A percentile compares a stretch with the other conserved stretches of the same genome.
Evolutionary conservation across 2,888 invertebrate genomes (phyloP).

Genomic region (Cephus runcator): DNA sequence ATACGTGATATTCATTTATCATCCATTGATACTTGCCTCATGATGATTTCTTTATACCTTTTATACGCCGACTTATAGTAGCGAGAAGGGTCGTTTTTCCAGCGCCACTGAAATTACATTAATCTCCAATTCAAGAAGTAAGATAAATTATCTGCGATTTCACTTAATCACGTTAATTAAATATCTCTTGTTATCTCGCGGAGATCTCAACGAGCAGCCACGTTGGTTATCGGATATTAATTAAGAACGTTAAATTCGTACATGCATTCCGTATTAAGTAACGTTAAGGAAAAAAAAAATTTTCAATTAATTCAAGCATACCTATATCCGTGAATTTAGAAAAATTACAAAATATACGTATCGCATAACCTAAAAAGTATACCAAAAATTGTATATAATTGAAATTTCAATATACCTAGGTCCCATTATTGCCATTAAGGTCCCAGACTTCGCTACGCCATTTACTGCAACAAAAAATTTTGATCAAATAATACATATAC

Average conservation of each 20-base stretch:
- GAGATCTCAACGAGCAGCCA: neutral
- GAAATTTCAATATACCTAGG: constrained; percentile 68
- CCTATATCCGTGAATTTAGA: too few species aligned
- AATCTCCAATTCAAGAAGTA: neutral
- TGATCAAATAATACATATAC: neutral
- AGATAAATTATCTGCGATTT: neutral
- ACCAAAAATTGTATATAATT: too few species aligned
- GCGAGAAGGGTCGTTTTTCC: constrained; percentile 82
- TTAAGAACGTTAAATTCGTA: too few species aligned
- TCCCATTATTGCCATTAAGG: constrained; percentile 80
- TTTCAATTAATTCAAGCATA: too few species aligned
- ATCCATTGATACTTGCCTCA: too few species aligned
- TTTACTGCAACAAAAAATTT: constrained; percentile 70
- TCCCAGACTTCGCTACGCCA: constrained; percentile 76
- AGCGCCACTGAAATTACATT: constrained; percentile 71
- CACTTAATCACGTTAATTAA: constrained; percentile 3
- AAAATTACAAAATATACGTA: too few species aligned
- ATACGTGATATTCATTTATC: too few species aligned
- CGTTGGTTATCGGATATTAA: neutral
- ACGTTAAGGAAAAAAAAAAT: too few species aligned
- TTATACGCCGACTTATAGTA: constrained; percentile 78
- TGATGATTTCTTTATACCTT: constrained; percentile 60
- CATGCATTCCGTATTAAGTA: too few species aligned
- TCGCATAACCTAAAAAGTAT: too few species aligned
- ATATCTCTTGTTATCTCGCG: neutral